Evolutionary conservation across 2,888 invertebrate genomes (phyloP).

Genomic region (Cataglyphis cursor): DNA sequence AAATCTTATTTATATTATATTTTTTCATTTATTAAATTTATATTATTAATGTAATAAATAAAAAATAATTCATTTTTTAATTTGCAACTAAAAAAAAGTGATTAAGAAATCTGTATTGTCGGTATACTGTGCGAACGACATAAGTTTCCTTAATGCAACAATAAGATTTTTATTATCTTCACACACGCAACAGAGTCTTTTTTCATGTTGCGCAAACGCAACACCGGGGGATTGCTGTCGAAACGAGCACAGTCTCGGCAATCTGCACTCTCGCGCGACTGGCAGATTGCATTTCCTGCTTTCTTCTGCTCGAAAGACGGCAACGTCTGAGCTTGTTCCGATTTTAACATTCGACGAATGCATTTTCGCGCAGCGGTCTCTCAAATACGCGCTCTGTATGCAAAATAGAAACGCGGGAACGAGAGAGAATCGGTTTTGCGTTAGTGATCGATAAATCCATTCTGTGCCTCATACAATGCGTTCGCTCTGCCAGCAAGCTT

Average conservation of each 20-base stretch:
- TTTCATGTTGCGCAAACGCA: not conserved
- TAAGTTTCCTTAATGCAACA: not conserved
- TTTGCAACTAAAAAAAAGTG: slow-evolving; percentile 17
- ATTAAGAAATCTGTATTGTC: slow-evolving; percentile 1
- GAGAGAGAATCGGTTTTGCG: slow-evolving; percentile 35
- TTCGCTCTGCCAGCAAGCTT: slow-evolving; percentile 53
- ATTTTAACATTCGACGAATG: slow-evolving; percentile 50
- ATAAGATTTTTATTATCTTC: slow-evolving; percentile 41
- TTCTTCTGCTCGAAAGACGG: slow-evolving; percentile 31
- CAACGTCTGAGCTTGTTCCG: slow-evolving; percentile 30
- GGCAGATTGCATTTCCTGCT: slow-evolving; percentile 48
- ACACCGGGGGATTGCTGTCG: slow-evolving; percentile 13
- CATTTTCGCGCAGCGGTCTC: slow-evolving; percentile 40
- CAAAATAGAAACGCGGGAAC: slow-evolving; percentile 43
- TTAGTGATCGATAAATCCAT: slow-evolving; percentile 58
- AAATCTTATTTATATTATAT: slow-evolving; percentile 8
- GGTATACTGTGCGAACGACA: not conserved
- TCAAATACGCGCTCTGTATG: slow-evolving; percentile 31
- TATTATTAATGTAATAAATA: not conserved
- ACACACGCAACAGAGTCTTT: not conserved
- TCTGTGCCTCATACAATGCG: slow-evolving; percentile 44
- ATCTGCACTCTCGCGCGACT: slow-evolving; percentile 24
- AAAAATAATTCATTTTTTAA: not conserved
- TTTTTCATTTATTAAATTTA: not conserved
- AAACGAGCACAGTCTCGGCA: slow-evolving; percentile 3